Conservation (phyloP, 2,797 vertebrate genomes). For the Prunella strophiata region DNA sequence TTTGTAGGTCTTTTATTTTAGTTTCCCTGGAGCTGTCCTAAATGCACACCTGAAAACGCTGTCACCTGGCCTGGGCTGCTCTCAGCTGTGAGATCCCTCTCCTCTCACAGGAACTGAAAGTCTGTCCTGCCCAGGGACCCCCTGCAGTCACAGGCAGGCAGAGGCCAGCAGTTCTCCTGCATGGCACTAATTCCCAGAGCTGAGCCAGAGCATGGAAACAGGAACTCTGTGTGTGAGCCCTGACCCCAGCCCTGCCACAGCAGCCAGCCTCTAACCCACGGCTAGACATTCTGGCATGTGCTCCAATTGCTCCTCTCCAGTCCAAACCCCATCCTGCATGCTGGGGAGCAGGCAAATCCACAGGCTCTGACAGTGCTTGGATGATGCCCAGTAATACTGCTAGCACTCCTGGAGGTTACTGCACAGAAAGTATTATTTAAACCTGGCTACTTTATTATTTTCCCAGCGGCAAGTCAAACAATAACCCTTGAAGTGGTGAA, state of each 20-base stretch:
- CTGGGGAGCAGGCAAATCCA: neutral
- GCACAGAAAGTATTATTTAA: constrained; percentile 25
- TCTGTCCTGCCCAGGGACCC: fast-evolving
- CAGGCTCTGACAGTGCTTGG: neutral
- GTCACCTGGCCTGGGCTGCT: fast-evolving
- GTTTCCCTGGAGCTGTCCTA: neutral
- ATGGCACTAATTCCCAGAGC: neutral
- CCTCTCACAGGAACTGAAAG: neutral
- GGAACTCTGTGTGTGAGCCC: neutral
- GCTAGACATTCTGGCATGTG: neutral
- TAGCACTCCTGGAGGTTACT: constrained; percentile 25
- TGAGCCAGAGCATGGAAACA: fast-evolving
- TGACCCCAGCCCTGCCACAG: neutral
- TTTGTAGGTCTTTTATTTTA: neutral
- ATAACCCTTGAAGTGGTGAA: constrained; percentile 9
- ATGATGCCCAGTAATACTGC: neutral
- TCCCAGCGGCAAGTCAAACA: neutral
- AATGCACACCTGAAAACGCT: fast-evolving
- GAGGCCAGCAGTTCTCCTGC: neutral
- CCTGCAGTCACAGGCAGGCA: neutral
- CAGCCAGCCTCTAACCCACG: fast-evolving
- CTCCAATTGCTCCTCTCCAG: neutral
- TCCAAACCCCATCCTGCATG: neutral
- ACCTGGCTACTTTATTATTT: constrained; percentile 14
- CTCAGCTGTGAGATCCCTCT: neutral